phyloP scores from a whole-genome alignment of 2,888 invertebrate genomes.

The Eumacrocentrus americanus region DNA sequence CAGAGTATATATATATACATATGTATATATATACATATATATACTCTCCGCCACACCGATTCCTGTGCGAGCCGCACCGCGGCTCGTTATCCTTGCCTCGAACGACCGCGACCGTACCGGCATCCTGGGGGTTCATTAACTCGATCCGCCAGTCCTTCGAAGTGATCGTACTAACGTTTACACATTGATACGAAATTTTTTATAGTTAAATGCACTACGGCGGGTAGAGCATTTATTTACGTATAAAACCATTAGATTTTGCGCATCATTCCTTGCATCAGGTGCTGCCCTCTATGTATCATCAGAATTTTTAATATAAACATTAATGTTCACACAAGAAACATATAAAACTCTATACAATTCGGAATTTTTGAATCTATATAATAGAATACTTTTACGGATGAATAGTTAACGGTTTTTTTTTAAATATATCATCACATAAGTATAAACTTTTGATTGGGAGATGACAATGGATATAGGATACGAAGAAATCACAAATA shows the following conservation, averaged over 20 bases:
- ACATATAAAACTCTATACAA: too few species aligned
- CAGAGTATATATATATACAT: neutral
- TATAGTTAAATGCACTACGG: neutral
- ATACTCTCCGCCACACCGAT: neutral
- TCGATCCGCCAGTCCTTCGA: neutral
- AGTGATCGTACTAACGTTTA: conserved; percentile 9
- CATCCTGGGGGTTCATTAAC: conserved; percentile 26
- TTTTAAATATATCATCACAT: neutral
- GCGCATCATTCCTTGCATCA: conserved; percentile 6
- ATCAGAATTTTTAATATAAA: too few species aligned
- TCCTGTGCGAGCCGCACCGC: neutral
- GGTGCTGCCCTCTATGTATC: too few species aligned
- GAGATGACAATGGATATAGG: neutral
- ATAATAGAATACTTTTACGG: too few species aligned
- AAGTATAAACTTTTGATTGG: neutral
- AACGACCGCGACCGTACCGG: conserved; percentile 20
- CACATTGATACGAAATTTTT: conserved; percentile 2
- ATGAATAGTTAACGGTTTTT: too few species aligned
- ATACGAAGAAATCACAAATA: neutral
- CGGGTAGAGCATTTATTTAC: neutral
- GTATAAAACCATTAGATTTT: too few species aligned
- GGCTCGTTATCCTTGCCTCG: neutral
- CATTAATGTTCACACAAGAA: too few species aligned
- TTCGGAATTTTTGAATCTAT: too few species aligned
- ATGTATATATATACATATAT: neutral